Conservation (phyloP, 1,140 invertebrate species). For the Megathymus violae region DNA sequence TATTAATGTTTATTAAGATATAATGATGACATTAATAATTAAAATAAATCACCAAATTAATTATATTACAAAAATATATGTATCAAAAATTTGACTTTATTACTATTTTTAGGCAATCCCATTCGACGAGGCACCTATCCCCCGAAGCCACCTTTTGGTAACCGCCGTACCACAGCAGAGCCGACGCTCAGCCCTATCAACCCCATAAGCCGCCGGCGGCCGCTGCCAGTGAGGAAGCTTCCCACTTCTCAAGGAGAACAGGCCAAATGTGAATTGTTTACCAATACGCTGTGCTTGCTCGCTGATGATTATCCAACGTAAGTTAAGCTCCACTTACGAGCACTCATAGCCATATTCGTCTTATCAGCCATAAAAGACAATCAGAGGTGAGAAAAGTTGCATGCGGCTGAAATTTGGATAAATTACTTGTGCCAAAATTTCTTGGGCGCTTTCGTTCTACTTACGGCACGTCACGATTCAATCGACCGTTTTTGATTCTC, state of each 20-base stretch:
- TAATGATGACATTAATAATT: no score
- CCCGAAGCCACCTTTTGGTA: slow-evolving; percentile 42
- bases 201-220: slow-evolving; percentile 48
- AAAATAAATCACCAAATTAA: no score
- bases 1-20: no score
- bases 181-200: slow-evolving; percentile 42
- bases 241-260: slow-evolving; percentile 46
- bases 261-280: slow-evolving; percentile 88
- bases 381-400: no score
- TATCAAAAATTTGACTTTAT: neutral
- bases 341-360: neutral
- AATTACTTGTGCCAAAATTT: no score
- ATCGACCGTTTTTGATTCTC: no score
- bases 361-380: no score
- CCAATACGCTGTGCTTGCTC: slow-evolving; percentile 89
- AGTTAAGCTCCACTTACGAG: slow-evolving; percentile 57
- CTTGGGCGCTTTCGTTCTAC: no score
- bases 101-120: slow-evolving; percentile 52
- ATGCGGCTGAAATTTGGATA: no score
- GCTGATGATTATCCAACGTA: slow-evolving; percentile 91
- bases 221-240: slow-evolving; percentile 53
- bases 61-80: no score
- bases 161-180: slow-evolving; percentile 62
- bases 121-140: slow-evolving; percentile 62
- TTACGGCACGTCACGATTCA: no score